Evolutionary conservation across 1,140 invertebrate genomes (phyloP), one percentile per base, ranked within the genome.

Genomic region (Drosophila santomea): DNA sequence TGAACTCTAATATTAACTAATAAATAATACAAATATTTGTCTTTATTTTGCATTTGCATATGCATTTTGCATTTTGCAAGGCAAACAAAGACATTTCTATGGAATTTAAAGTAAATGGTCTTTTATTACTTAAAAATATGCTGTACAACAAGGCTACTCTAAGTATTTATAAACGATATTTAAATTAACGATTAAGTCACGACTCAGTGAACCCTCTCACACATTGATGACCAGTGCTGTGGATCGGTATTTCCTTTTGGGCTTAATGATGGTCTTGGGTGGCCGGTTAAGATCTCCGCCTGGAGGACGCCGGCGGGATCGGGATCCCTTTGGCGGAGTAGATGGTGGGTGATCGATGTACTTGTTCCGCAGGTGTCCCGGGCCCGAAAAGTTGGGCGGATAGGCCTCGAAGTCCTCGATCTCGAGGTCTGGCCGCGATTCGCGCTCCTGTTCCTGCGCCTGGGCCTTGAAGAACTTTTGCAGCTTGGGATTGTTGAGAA

Each of bases 221-320:
- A 91, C 90, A 73, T 90, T 91, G 56, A 91, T 91, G 57, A 91
- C 85, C 72, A 91, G 58, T 20, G 90, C 82, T 38, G 86, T 72
- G 14, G 86, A 78, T 67, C 84, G 74, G 47, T 68, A 91, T 48
- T 91, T 91, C 14, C 81, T 52, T 36, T 90, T 86, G 7, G 90
- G 86, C 17, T 88, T 85, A 6, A 78, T 5, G 17, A 90, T 58
- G 39, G 63, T 71, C 44, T 90, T 90, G 7, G 80, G 80, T 3
- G 80, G 59, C 2, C 83, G 69, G 10, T 79, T 80, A 20, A 73
- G 57, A 36, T 76, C 67, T 28, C 61, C 32, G 25, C 71, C 61
- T 3, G 82, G 45, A 10, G 88, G 80, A 10, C 80, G 80, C 12
- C 89, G 62, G 1, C 57, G 71, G 2, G 66, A 57, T 15, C 81